Evolutionary conservation across 2,113 vertebrate genomes (phyloP), one percentile per base, ranked within the genome.

Genomic region (Tretioscincus oriximinensis): DNA sequence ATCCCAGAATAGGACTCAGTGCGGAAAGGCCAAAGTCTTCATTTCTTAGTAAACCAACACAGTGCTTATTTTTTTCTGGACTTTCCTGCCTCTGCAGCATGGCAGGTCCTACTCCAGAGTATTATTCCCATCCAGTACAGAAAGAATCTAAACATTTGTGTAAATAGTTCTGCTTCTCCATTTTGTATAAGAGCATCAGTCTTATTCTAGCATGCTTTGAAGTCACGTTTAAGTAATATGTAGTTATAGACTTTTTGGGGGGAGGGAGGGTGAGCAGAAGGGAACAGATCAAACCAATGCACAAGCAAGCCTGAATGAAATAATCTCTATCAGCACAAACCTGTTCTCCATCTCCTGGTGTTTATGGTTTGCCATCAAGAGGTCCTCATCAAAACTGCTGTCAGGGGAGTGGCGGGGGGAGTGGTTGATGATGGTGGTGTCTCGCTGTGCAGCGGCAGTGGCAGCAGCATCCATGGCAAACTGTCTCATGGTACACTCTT

Each of bases 291-390:
- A 64, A 10, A 63, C 6, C 24, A 22, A 8, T 20, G 18, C n/a
- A 45, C 29, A 66, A 73, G 16, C 7, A 5, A 26, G 49, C 35
- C 66, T 18, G 12, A 22, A 9, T 1, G 2, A 29, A 54, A 73
- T 3, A 66, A 21, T 20, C 51, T 9, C 11, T 29, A 18, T 47
- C 35, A 20, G 65, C 49, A 12, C 16, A 3, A 89, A 99, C 98
- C 98, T 97, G 95, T 95, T 98, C 93, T 99, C 97, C 98, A 99
- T 98, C 91, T 99, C 98, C 87, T 98, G 97, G 70, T 98, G 96
- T 85, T 97, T 96, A 88, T 97, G 97, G 92, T 90, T 95, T 5
- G 96, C 93, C 3, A 95, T 74, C 1, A 97, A 96, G 60, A 98
- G 94, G 80, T 97, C 96, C 84, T 97, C 98, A 0, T 97, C 97